Evolutionary conservation across 1,140 invertebrate species (phyloP), one percentile per base, ranked within the genome.

Genomic region (Mercenaria mercenaria): DNA sequence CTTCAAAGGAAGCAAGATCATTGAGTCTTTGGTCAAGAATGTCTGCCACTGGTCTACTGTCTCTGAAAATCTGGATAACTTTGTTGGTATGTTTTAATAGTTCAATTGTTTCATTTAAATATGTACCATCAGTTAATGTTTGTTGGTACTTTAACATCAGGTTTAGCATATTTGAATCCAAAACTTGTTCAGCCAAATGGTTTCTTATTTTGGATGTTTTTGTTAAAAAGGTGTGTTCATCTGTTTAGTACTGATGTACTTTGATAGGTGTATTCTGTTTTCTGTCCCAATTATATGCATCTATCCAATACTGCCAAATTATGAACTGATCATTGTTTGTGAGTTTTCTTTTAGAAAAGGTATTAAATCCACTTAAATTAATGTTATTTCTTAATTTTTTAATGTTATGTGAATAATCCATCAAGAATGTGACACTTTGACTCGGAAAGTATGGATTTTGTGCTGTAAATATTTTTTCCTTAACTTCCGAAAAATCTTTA

Each of bases 131-230:
- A 32, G 34, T 67, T 15, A 86, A 26, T 76, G 20, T 26, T 6
- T 50, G 76, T 56, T 86, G 37, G 43, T 47, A 86, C 37, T 52
- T 26, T 32, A 43, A 32, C 67, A 86, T 74, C n/a, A 74, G 23
- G 50, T 86, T 37, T 20, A 86, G 67, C 84, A 86, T 76, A 2
- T 86, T 41, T 26, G 32, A n/a, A 32, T 76, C 50, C 41, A 86
- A 56, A 26, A 86, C 47, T 43, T 86, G 29, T 76, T 86, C 84
- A 41, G 67, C 84, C 26, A 84, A 34, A 64, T 64, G 81, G 29
- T 84, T 84, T 6, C 81, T 56, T 59, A 84, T 69, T 76, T 74
- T 80, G 29, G 37, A 69, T 56, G 43, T 64, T 47, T 34, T 50
- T 47, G 76, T 34, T 18, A 43, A 67, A 20, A 37, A 43, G 74